A percentile compares a stretch with the other conserved stretches of the same genome.
These are phyloP conservation scores for Alfaro cultratus DNA, from an alignment of 2,797 vertebrate genomes.

Conservation along the genomic window DNA sequence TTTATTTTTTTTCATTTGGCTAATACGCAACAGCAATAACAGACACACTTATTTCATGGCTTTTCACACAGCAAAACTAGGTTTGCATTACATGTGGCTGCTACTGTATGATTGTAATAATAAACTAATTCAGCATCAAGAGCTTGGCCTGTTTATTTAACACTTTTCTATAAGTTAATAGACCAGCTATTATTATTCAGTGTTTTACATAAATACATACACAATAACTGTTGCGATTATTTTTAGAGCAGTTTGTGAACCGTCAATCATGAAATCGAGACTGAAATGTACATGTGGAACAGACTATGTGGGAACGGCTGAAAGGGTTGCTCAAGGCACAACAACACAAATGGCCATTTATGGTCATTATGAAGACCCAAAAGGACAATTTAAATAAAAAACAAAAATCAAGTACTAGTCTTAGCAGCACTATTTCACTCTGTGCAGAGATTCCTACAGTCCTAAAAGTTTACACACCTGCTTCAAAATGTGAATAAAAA, in stretches of 20 bases:
- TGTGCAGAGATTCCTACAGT: not conserved
- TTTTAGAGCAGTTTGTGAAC: conserved; percentile 6
- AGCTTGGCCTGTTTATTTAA: not conserved
- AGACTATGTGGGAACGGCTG: not conserved
- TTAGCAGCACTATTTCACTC: not conserved
- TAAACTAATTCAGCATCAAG: not conserved
- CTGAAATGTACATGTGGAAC: not conserved
- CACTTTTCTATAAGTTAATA: not conserved
- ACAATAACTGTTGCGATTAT: not conserved
- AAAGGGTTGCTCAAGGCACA: not conserved
- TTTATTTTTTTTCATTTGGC: not conserved
- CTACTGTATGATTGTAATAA: not conserved
- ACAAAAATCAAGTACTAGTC: not conserved
- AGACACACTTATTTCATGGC: not conserved
- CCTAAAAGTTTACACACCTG: not conserved
- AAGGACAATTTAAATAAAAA: conserved; percentile 4
- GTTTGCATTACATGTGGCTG: not conserved
- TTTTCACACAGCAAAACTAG: not conserved
- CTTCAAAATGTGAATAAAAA: not conserved
- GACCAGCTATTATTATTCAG: not conserved
- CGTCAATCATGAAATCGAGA: not conserved
- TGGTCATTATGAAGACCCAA: conserved; percentile 2
- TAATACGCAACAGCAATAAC: not conserved
- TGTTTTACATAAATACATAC: conserved; percentile 1
- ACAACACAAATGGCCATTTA: not conserved